Base-by-base conservation (phyloP, 2,113 vertebrate species). In the Sphaerodactylus townsendi region DNA sequence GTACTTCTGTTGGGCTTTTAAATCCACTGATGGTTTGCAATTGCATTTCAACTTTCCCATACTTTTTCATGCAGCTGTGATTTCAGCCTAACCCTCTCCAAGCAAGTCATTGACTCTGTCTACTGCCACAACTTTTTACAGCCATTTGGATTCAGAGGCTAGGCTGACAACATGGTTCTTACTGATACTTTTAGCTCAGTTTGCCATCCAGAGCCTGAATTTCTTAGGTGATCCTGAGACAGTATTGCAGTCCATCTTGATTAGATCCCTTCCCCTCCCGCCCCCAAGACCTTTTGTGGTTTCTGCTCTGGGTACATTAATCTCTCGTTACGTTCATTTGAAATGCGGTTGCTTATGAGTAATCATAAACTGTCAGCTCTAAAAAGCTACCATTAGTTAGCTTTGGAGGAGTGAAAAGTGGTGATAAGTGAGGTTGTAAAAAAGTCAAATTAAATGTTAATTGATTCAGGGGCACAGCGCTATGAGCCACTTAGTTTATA, bases 401-500 rank as follows among this genome's bases (percentile, higher is more conserved):
- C 90, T 94, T 95, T 90, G 90, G 81, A 92, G 91, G 87, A 93
- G 85, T 85, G 92, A 93, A 93, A 94, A 92, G 80, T 73, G 86
- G 90, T 90, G 94, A 92, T 95, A 94, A 95, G 93, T 92, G 91
- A 95, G 92, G 92, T 88, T 94, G 93, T 93, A 92, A 96, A 94
- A n/a, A 95, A 96, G 95, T 95, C 91, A 95, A 92, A 95, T 94
- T 91, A 95, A 96, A 94, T 96, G 95, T 95, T 96, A 96, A 96
- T 96, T 95, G 95, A 95, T 95, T 94, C 94, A 91, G 87, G 86
- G 90, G 87, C 84, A 93, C 88, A 95, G 92, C 88, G 89, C 92
- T 84, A 83, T 62, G 88, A 94, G 90, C 70, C 86, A 88, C 85
- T 93, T 91, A 79, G 74, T 92, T 93, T 86, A 91, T 90, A 91